These are phyloP conservation scores for Kryptopterus vitreolus DNA, from an alignment of 2,797 vertebrate species.

Conservation along the genomic window DNA sequence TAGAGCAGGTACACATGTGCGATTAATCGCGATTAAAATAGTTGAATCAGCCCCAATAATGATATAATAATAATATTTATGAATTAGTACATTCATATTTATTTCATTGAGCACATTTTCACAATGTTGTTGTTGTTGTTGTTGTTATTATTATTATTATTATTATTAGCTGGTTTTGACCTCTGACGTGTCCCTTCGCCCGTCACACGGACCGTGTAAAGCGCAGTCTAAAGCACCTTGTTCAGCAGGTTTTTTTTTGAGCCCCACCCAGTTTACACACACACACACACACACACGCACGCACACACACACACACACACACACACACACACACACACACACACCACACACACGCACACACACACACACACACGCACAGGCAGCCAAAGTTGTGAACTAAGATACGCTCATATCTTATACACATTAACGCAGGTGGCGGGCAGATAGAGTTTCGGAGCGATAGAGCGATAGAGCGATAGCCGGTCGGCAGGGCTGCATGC, in stretches of 20 bases:
- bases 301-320: slow-evolving; percentile 35
- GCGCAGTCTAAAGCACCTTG: slow-evolving; percentile 57
- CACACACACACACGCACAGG: not conserved
- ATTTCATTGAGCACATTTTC: too few relatives aligned
- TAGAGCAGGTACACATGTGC: too few relatives aligned
- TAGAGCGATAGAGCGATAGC: too few relatives aligned
- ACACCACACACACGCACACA: not conserved
- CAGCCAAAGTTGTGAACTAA: too few relatives aligned
- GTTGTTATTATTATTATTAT: not conserved
- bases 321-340: not conserved
- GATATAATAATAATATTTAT: too few relatives aligned
- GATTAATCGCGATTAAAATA: too few relatives aligned
- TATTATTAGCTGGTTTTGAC: not conserved
- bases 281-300: slow-evolving; percentile 24
- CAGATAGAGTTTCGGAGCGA: too few relatives aligned
- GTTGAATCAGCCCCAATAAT: too few relatives aligned
- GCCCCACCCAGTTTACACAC: slow-evolving; percentile 53
- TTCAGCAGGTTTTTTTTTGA: slow-evolving; percentile 66
- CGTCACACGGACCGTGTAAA: slow-evolving; percentile 35
- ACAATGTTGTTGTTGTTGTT: not conserved
- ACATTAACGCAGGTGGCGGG: not conserved
- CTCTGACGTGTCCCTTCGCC: slow-evolving; percentile 41
- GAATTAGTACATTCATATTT: too few relatives aligned
- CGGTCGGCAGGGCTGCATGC: not conserved
- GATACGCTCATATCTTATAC: not conserved